Evolutionary conservation across 2,113 vertebrate species (phyloP).

Genomic region (Corythornis cristatus): DNA sequence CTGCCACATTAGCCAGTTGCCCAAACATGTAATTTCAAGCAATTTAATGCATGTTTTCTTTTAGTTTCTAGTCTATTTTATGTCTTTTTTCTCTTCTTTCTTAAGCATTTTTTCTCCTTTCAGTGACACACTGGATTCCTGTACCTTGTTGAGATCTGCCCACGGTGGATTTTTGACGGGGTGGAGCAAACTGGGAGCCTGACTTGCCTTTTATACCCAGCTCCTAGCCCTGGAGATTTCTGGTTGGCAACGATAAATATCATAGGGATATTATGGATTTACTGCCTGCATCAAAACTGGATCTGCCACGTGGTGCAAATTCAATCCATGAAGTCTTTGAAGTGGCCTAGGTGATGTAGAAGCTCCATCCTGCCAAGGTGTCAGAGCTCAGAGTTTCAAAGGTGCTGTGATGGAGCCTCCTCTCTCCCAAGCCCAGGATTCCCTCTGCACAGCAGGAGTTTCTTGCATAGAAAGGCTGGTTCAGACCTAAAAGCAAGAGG

Average conservation of each 20-base stretch:
- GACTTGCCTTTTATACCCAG: background rate
- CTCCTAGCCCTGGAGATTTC: background rate
- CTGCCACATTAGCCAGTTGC: background rate
- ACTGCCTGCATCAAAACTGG: background rate
- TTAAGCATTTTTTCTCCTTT: background rate
- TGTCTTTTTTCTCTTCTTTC: background rate
- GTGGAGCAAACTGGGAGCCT: background rate
- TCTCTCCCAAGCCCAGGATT: background rate
- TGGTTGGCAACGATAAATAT: background rate
- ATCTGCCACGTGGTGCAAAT: background rate
- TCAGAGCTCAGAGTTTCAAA: conserved; percentile 9
- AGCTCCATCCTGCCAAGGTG: background rate
- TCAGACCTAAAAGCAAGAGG: background rate
- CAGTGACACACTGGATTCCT: background rate
- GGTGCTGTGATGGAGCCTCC: background rate
- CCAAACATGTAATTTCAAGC: background rate
- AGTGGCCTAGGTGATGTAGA: background rate
- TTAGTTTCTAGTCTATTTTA: background rate
- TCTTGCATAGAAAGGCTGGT: fast-evolving
- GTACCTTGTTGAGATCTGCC: background rate
- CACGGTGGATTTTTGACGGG: background rate
- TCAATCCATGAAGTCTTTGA: background rate
- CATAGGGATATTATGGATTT: background rate
- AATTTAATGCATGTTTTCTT: background rate
- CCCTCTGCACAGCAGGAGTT: background rate